Base-by-base conservation (phyloP, 2,113 vertebrate genomes). In the Crotalus viridis region DNA sequence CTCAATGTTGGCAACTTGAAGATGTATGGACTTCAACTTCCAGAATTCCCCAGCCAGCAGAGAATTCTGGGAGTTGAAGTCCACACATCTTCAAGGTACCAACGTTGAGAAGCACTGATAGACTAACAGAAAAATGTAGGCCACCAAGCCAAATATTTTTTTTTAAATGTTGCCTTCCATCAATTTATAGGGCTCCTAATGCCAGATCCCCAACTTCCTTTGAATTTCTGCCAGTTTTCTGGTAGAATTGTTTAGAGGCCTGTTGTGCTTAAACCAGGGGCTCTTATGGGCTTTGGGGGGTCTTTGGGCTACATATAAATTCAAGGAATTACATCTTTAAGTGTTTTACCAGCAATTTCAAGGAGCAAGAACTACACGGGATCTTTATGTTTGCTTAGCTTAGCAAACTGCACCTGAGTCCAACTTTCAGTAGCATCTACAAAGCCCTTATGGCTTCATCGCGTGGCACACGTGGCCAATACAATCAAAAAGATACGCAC, bases 361-460 rank as follows among this genome's bases (percentile, higher is more conserved):
- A 39, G 26, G 69, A 48, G 89, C 74, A 33, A 94, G 61, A 95
- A 93, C 94, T 90, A 90, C 64, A 94, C 85, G 28, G 91, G 89
- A 94, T 91, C 96, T 97, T 96, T 95, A 94, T 93, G 95, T 94
- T 95, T 92, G 95, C 94, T 97, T 94, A 96, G 95, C 94, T 97
- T 94, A 96, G 94, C 98, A 97, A 98, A 98, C 98, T 98, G 98
- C 98, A 98, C 97, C 96, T 94, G 96, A 97, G 97, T 96, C 97
- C 95, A 95, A 97, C 97, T 97, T 97, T 98, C 98, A 97, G 97
- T 95, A 97, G 96, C 96, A 96, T 95, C 95, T 97, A 98, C 96
- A 97, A 97, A 96, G 96, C 97, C 94, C 39, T 97, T 98, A 98
- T 98, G 98, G 98, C 98, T 99, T 97, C 98, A 97, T 98, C 98